Evolutionary conservation across 23 tunicate species (phyloP).

Genomic region (Aplidium turbinatum): DNA sequence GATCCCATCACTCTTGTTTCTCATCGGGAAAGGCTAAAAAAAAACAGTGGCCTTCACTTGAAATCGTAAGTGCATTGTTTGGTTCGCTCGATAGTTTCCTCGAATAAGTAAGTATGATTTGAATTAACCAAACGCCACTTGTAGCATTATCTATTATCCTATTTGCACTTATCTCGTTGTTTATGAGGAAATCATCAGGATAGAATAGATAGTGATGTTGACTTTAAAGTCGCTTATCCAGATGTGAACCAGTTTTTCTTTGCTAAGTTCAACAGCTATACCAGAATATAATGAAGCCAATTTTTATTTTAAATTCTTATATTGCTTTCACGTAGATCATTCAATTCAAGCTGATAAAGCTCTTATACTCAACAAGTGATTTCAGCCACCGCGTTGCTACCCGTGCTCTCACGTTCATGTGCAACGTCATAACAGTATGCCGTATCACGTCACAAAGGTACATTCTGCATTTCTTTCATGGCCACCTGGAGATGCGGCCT

Average conservation of each 20-base stretch:
- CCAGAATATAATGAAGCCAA: too few species aligned
- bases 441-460: constrained; percentile 45
- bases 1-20: constrained; percentile 36
- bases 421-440: constrained; percentile 41
- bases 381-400: constrained; percentile 67
- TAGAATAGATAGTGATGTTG: too few species aligned
- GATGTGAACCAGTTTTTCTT: too few species aligned
- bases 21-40: constrained; percentile 3
- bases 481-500: too few species aligned
- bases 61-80: constrained; percentile 50
- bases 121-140: too few species aligned
- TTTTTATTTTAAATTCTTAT: constrained; percentile 9
- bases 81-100: too few species aligned
- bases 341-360: constrained; percentile 81
- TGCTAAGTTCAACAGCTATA: neutral
- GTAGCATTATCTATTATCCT: too few species aligned
- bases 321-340: constrained; percentile 45
- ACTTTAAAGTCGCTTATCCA: neutral
- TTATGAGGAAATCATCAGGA: too few species aligned
- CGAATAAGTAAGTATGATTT: too few species aligned
- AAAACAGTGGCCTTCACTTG: constrained; percentile 38
- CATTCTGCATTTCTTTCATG: too few species aligned
- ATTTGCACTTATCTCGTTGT: too few species aligned
- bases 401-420: constrained; percentile 77
- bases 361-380: constrained; percentile 82